Conservation (phyloP, 1,140 invertebrate genomes). For the Mamestra configurata region DNA sequence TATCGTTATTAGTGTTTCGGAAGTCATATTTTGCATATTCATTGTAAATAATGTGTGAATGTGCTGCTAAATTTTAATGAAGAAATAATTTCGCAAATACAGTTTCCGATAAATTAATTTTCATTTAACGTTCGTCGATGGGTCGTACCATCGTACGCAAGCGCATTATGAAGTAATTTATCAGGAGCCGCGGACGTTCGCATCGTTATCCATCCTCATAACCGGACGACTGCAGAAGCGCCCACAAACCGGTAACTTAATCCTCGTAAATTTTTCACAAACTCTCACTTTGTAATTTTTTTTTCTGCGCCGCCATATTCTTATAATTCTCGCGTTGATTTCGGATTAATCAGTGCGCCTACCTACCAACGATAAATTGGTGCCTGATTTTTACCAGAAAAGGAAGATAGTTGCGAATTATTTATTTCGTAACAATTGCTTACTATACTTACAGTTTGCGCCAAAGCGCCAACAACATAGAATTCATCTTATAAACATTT, state of each 20-base stretch:
- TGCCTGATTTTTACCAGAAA: neutral
- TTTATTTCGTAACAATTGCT: no score
- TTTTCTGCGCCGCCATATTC: slow-evolving; percentile 4
- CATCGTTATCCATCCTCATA: slow-evolving; percentile 49
- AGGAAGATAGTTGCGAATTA: no score
- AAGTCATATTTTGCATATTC: slow-evolving; percentile 6
- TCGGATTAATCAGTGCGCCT: neutral
- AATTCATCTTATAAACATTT: no score
- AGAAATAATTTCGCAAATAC: slow-evolving; percentile 14
- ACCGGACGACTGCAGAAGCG: slow-evolving; percentile 47
- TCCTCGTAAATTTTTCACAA: slow-evolving; percentile 46
- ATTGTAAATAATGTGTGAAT: slow-evolving; percentile 19
- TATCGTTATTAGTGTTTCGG: neutral
- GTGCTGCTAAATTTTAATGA: slow-evolving; percentile 17
- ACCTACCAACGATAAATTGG: neutral
- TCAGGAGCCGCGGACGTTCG: slow-evolving; percentile 37
- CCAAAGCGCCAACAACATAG: no score
- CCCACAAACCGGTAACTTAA: slow-evolving; percentile 49
- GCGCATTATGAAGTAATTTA: slow-evolving; percentile 51
- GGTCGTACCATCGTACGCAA: slow-evolving; percentile 24
- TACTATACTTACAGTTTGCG: no score
- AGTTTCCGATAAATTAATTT: slow-evolving; percentile 48
- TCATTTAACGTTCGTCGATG: slow-evolving; percentile 42
- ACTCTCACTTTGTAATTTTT: slow-evolving; percentile 22
- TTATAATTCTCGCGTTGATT: slow-evolving; percentile 2